These are phyloP conservation scores for Sisor rabdophorus DNA, from an alignment of 2,113 vertebrate genomes.

Conservation along the genomic window DNA sequence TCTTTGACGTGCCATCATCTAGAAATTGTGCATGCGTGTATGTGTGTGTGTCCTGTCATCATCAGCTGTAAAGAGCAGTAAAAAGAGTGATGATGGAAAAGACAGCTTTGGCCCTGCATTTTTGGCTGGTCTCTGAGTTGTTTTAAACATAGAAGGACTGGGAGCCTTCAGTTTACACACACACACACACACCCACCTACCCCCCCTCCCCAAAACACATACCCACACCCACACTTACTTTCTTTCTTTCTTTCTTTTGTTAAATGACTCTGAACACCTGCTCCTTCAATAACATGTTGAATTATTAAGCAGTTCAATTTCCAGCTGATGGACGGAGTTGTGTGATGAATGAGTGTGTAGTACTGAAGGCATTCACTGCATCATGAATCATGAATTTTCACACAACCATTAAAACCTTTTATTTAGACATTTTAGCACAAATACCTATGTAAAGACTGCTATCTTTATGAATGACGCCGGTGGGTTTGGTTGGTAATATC, in stretches of 20 bases:
- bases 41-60: conserved; percentile 20
- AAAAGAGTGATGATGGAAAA: conserved; percentile 42
- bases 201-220: too few species aligned
- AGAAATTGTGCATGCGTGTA: conserved; percentile 27
- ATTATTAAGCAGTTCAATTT: conserved; percentile 53
- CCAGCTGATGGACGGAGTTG: conserved; percentile 36
- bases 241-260: not conserved
- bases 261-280: conserved; percentile 36
- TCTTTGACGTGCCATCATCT: conserved; percentile 49
- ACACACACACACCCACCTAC: not conserved
- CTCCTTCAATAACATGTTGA: conserved; percentile 42
- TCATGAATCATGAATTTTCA: not conserved
- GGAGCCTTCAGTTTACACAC: not conserved
- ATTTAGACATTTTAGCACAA: not conserved
- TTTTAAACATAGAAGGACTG: not conserved
- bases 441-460: not conserved
- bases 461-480: not conserved
- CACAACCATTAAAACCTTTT: not conserved
- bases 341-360: conserved; percentile 42
- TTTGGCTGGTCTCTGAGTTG: conserved; percentile 30
- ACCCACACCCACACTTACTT: too few species aligned
- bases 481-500: not conserved
- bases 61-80: conserved; percentile 36
- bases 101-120: conserved; percentile 10
- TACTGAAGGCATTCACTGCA: not conserved